Evolutionary conservation across 2,113 vertebrate genomes (phyloP), one percentile per base, ranked within the genome.

Genomic region (Myrmophylax atrothorax): DNA sequence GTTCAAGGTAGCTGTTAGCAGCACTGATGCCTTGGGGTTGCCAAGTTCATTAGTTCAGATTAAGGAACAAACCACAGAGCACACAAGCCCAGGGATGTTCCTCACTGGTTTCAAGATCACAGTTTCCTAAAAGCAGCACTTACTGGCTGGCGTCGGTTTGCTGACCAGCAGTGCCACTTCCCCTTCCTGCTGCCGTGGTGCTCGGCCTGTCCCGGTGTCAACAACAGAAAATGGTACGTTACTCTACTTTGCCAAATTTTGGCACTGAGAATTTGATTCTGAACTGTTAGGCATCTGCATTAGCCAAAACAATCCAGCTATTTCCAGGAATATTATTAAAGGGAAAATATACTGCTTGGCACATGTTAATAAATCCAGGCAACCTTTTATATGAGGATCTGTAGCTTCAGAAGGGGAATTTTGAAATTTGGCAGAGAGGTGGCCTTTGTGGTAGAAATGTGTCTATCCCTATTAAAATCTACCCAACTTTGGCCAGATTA

Each of bases 241-340:
- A 46, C 42, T 59, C 4, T 1, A 50, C 66, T 84, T 70, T 8
- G 11, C 60, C 74, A 90, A 56, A 85, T 24, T 59, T 55, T 18
- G 63, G 47, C 20, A 11, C 44, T 49, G 62, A 87, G 17, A 40
- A 70, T 62, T 85, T 49, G 7, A 62, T 68, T 79, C 85, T 3
- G 26, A 94, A 50, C 12, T 9, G 16, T 64, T 75, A 0, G 0
- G 70, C 69, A 93, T 72, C 44, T 79, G 74, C 78, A 56, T 79
- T 73, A 95, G 62, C 84, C 66, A 89, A 82, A 91, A 79, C 4
- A 50, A 62, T 60, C 78, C 50, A 69, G 49, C 14, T 53, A 83
- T 90, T 96, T 94, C 83, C 88, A 88, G 88, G 85, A 94, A 94
- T 69, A 93, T 68, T 82, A 60, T 75, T 89, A 72, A 55, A 38